Evolutionary conservation across 2,797 vertebrate genomes (phyloP), one percentile per base, ranked within the genome.

Genomic region (Sebastes steindachneri): DNA sequence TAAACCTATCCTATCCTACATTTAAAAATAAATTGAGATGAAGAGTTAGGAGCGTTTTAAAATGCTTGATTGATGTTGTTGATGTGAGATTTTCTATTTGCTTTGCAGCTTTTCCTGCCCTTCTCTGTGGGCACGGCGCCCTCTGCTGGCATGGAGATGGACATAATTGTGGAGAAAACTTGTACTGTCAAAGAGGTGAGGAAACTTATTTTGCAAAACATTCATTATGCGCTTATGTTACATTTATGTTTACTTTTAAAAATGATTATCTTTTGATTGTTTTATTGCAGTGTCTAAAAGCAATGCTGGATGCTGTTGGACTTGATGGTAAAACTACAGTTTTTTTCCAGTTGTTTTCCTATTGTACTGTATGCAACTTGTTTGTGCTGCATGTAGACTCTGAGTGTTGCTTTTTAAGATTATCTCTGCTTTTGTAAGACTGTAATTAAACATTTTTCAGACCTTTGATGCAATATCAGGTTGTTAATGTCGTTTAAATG

Each of bases 41-140:
- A 35, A 41, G 45, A 17, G 19, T 48, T 51, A 10, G 0, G 6
- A 77, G 72, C 3, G 2, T 57, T 66, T 66, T 53, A 68, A 73
- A 68, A 31, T 29, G 12, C 26, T 60, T 78, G 33, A 70, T 60
- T 88, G 45, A 88, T 81, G 74, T 77, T 79, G 60, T 26, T 64
- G 5, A 15, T 28, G 48, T 41, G n/a, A 72, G 21, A 23, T 58
- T 67, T 75, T 23, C 2, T 75, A 19, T 82, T 26, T 87, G 53
- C 70, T 1, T 75, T 89, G 57, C 93, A 99, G 98, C 94, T 99
- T 72, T 98, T 99, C 87, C 89, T 99, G 58, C 96, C 96, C 91
- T 98, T 97, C 68, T 80, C 93, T 80, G 85, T 97, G 90, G 97
- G 96, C 5, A 88, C 86, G 73, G 93, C 94, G 9, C 89, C 95